A percentile compares a stretch with the other conserved stretches of the same genome.
Conservation (phyloP, 2,888 invertebrate species). For the Drosophila aldrichi region DNA sequence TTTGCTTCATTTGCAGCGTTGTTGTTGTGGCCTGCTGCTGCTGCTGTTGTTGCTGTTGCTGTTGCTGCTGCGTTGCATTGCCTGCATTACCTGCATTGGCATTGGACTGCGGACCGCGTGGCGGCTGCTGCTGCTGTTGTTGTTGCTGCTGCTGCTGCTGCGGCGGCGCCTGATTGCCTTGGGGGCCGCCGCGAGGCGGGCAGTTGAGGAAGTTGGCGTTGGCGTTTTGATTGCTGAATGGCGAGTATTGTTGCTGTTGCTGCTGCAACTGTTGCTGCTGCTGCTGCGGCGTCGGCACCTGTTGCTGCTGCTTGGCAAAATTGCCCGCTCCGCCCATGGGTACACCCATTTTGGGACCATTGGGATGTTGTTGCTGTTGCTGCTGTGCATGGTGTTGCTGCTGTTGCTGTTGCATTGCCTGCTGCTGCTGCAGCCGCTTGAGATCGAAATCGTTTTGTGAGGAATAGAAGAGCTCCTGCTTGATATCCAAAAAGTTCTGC, state of each 20-base stretch:
- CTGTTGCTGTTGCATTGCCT: constrained; percentile 82
- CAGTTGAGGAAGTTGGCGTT: constrained; percentile 84
- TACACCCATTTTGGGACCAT: constrained; percentile 82
- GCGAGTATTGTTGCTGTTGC: constrained; percentile 88
- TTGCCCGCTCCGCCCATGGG: constrained; percentile 74
- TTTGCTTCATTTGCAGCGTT: constrained; percentile 93
- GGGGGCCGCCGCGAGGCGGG: constrained; percentile 77
- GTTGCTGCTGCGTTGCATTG: constrained; percentile 67
- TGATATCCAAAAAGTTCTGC: constrained; percentile 86
- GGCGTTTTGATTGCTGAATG: constrained; percentile 86
- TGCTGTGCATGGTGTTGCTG: constrained; percentile 72
- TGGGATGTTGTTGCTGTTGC: constrained; percentile 70
- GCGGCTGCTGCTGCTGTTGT: constrained; percentile 53
- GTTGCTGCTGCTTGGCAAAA: constrained; percentile 81
- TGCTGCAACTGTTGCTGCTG: constrained; percentile 78
- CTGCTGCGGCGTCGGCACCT: constrained; percentile 72
- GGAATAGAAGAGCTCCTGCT: constrained; percentile 87
- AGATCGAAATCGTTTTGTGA: constrained; percentile 85
- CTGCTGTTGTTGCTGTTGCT: constrained; percentile 58
- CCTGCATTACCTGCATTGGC: constrained; percentile 71
- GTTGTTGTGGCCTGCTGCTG: constrained; percentile 85
- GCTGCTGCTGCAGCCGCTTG: constrained; percentile 85
- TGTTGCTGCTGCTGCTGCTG: constrained; percentile 63
- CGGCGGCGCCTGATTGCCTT: constrained; percentile 60
- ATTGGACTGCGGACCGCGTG: constrained; percentile 69